Evolutionary conservation across 2,888 invertebrate genomes (phyloP).

Genomic region (Dermolepida albohirtum): DNA sequence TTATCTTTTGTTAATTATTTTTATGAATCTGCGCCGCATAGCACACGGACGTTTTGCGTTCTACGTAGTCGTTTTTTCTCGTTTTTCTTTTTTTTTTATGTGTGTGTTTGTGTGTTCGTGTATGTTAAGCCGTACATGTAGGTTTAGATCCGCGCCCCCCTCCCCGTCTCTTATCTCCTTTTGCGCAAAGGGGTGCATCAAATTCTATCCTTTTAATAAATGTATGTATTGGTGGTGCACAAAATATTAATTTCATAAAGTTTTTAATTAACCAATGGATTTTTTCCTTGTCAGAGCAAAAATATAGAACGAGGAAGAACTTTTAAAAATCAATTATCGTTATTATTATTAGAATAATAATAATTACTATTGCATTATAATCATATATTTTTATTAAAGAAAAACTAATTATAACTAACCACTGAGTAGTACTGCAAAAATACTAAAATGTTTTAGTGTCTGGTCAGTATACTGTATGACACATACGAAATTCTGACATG

Average conservation of each 20-base stretch:
- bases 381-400: too few species aligned
- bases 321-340: too few species aligned
- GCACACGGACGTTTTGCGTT: slow-evolving; percentile 28
- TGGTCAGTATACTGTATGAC: too few species aligned
- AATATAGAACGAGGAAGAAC: too few species aligned
- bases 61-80: slow-evolving; percentile 43
- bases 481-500: too few species aligned
- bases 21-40: slow-evolving; percentile 58
- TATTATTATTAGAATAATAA: too few species aligned
- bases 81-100: slow-evolving; percentile 36
- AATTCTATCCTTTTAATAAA: too few species aligned
- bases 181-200: background rate
- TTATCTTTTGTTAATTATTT: slow-evolving; percentile 65
- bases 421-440: too few species aligned
- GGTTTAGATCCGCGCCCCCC: background rate
- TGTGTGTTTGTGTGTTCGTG: slow-evolving; percentile 9
- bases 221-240: slow-evolving; percentile 15
- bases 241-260: slow-evolving; percentile 51
- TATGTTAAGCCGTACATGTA: background rate
- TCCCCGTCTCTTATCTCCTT: background rate
- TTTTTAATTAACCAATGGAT: slow-evolving; percentile 49
- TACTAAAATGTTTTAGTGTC: too few species aligned
- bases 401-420: too few species aligned
- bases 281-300: slow-evolving; percentile 21
- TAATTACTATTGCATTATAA: too few species aligned